Evolutionary conservation across 2,888 invertebrate species (phyloP), one percentile per base, ranked within the genome.

Genomic region (Odontocolon sp.): DNA sequence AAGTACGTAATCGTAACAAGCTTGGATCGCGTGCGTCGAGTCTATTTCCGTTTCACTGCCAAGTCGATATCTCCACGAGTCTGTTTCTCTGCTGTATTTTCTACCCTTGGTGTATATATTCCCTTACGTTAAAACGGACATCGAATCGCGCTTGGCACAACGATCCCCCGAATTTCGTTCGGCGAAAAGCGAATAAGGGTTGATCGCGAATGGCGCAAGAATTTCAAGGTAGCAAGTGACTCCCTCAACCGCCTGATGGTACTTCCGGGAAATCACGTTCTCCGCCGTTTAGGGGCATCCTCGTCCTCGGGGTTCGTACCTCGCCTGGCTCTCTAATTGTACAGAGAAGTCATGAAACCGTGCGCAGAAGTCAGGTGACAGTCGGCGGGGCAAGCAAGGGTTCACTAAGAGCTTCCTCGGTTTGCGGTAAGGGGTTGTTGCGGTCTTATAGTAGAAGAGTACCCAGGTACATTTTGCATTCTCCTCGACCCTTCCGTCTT

Each of bases 1-100:
- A 56, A 21, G 26, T 26, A 57, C 33, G 21, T 56, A 23, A 59
- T 18, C 9, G 66, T 56, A 50, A 56, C 40, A 33, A 40, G 76
- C 38, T 63, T 33, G 61, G 38, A 69, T 77, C 73, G 77, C 77
- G 77, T 77, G 77, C 64, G 63, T 54, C 57, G 64, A 33, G 73
- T 73, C 73, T 54, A 69, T 77, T 73, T 69, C 73, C 73, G 54
- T 54, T 66, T 69, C 36, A 69, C 59, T 69, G 59, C 45, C 47
- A 59, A 69, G 68, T 68, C 72, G 61, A 77, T 77, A 68, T 68
- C 57, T 68, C 47, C 23, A 36, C 50, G 26, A 45, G 14, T 42
- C 28, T 33, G 38, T 52, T 50, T n/a, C 38, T 16, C 36, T 3
- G 11, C n/a, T 33, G 50, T 42, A 23, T 16, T 47, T 57, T 63